phyloP scores from a whole-genome alignment of 30 jellyfish, hydroid and myxozoan species.

The Euphysa ruthae region DNA sequence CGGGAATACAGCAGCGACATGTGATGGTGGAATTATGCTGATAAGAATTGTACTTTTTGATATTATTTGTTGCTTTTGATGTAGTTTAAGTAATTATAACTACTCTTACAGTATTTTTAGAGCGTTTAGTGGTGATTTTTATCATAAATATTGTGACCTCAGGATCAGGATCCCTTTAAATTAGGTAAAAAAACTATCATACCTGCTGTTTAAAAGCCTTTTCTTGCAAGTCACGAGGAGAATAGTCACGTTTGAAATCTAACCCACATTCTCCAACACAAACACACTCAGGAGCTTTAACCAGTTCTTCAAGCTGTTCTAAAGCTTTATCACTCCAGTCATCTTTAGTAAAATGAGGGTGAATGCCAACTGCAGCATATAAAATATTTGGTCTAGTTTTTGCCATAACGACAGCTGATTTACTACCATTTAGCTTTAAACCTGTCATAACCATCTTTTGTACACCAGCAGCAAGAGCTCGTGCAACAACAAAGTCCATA shows the following conservation, averaged over 20 bases:
- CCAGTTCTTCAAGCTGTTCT: conserved; percentile 55
- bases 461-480: conserved; percentile 89
- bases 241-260: conserved; percentile 73
- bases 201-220: conserved; percentile 88
- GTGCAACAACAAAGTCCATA: conserved; percentile 71
- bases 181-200: too few relatives aligned
- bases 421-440: conserved; percentile 46
- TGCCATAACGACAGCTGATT: conserved; percentile 88
- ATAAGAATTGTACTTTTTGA: too few relatives aligned
- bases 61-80: too few relatives aligned
- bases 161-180: too few relatives aligned
- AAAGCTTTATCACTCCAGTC: conserved; percentile 69
- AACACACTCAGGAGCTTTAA: conserved; percentile 65
- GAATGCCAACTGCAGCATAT: conserved; percentile 88
- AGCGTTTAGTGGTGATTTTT: too few relatives aligned
- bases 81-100: too few relatives aligned
- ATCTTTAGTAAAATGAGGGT: conserved; percentile 83
- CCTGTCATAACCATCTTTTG: conserved; percentile 89
- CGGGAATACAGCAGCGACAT: too few relatives aligned
- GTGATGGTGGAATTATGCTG: too few relatives aligned
- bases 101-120: too few relatives aligned
- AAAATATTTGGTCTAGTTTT: conserved; percentile 74
- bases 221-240: conserved; percentile 84
- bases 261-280: conserved; percentile 91
- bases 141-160: too few relatives aligned